These are phyloP conservation scores for Trypoxylus dichotomus DNA, from an alignment of 1,140 invertebrate genomes.

Conservation along the genomic window DNA sequence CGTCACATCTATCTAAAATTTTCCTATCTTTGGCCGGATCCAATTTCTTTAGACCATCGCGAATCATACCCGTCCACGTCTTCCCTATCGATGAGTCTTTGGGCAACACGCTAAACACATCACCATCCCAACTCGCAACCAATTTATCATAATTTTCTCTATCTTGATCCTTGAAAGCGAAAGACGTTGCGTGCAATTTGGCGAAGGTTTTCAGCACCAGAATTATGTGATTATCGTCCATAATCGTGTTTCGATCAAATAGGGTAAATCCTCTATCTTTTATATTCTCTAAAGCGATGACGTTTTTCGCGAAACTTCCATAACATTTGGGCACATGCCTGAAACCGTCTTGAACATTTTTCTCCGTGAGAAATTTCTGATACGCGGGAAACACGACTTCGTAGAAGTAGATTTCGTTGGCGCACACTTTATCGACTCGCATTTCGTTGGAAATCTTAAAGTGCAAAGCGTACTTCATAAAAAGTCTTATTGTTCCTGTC, in stretches of 20 bases:
- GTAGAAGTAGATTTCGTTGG: constrained; percentile 22
- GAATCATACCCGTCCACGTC: neutral
- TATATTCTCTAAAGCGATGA: constrained; percentile 50
- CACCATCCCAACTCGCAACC: neutral
- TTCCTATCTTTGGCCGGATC: neutral
- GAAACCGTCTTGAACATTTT: constrained; percentile 34
- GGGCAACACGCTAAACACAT: neutral
- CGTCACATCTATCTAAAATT: neutral
- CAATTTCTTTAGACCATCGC: neutral
- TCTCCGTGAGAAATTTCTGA: neutral
- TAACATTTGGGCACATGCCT: constrained; percentile 51
- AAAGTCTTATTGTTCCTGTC: neutral
- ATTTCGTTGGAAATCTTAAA: neutral
- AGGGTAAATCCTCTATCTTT: neutral
- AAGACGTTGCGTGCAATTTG: constrained; percentile 8
- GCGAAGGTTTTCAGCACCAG: neutral
- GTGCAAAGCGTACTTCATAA: neutral
- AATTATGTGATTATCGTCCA: neutral
- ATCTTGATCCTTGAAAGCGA: neutral
- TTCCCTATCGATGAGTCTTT: neutral
- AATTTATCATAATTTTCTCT: neutral
- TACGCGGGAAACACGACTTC: neutral
- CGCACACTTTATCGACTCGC: neutral
- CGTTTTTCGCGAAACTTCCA: constrained; percentile 45
- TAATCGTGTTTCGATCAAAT: neutral